These are phyloP conservation scores for Furnarius figulus DNA, from an alignment of 2,113 vertebrate species.

Conservation along the genomic window DNA sequence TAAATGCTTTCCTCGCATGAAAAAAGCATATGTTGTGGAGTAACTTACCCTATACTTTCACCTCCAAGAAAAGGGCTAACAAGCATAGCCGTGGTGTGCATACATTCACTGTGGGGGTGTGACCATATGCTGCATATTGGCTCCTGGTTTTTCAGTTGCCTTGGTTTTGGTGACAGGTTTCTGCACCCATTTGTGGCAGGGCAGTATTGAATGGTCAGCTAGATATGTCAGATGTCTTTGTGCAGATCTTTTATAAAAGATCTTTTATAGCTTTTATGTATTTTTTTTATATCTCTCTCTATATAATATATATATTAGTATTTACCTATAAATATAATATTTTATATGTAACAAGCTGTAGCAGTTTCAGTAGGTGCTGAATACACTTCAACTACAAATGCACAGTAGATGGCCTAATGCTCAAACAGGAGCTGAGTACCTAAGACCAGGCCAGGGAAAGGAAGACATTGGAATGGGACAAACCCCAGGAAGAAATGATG, in stretches of 20 bases:
- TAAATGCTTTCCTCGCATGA: neutral
- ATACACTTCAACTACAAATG: neutral
- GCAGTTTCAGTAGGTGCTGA: neutral
- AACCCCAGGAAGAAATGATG: neutral
- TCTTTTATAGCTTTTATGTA: neutral
- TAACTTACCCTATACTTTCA: neutral
- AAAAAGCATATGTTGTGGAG: neutral
- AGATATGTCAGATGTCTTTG: neutral
- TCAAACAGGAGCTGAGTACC: neutral
- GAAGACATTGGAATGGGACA: neutral
- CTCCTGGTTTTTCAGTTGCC: neutral
- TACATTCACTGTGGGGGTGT: fast-evolving
- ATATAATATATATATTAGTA: neutral
- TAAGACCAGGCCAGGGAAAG: neutral
- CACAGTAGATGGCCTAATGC: neutral
- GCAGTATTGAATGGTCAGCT: no score
- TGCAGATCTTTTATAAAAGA: neutral
- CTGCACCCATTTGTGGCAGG: no score
- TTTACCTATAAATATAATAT: neutral
- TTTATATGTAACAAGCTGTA: neutral
- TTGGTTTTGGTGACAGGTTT: neutral
- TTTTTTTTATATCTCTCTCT: neutral
- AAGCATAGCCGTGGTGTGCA: neutral
- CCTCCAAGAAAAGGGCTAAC: neutral
- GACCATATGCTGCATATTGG: fast-evolving